Percentiles rank a stretch among this genome's conserved stretches.
These are phyloP conservation scores for Amniataba percoides DNA, from an alignment of 2,797 vertebrate genomes.

Conservation along the genomic window DNA sequence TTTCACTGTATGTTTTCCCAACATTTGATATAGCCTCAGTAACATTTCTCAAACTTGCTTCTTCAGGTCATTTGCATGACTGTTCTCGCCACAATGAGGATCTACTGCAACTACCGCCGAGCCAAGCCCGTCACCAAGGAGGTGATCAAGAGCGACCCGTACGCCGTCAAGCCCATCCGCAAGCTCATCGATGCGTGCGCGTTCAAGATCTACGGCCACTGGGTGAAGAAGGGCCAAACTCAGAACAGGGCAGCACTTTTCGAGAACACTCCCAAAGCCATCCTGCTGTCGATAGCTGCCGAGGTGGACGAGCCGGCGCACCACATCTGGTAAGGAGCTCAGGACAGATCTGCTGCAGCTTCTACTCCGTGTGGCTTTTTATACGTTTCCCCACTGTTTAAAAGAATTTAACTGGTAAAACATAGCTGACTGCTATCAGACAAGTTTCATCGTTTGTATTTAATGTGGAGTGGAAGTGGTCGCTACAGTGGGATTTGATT, in stretches of 20 bases:
- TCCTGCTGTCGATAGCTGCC: constrained; percentile 88
- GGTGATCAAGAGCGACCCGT: constrained; percentile 93
- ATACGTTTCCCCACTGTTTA: background rate
- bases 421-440: background rate
- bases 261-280: constrained; percentile 96
- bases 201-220: constrained; percentile 97
- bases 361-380: background rate
- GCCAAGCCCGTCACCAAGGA: constrained; percentile 93
- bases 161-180: constrained; percentile 92
- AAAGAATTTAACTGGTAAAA: constrained; percentile 23
- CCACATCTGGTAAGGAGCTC: constrained; percentile 71
- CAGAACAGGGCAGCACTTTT: constrained; percentile 98
- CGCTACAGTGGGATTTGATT: constrained; percentile 15
- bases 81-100: constrained; percentile 93
- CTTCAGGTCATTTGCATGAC: constrained; percentile 93
- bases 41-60: background rate
- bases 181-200: constrained; percentile 96
- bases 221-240: constrained; percentile 98
- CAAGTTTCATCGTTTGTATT: background rate
- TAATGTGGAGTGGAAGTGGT: background rate
- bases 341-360: constrained; percentile 7
- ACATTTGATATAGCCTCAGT: background rate
- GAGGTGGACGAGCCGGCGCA: constrained; percentile 81
- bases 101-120: constrained; percentile 95
- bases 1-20: background rate